Evolutionary conservation across 2,797 vertebrate genomes (phyloP).

Genomic region (Enteromius treurensis): DNA sequence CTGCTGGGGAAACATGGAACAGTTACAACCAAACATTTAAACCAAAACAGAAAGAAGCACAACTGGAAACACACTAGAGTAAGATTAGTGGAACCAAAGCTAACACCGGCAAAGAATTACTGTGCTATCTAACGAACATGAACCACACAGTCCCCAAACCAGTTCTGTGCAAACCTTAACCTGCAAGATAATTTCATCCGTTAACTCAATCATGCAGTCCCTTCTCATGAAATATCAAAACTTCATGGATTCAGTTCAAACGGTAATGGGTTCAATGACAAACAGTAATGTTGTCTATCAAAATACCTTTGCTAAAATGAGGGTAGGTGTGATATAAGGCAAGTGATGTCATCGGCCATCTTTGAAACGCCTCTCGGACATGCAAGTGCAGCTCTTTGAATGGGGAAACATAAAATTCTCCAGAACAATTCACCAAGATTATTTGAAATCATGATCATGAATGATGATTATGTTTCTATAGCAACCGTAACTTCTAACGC

Average conservation of each 20-base stretch:
- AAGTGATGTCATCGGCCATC: not conserved
- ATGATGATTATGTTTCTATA: too few relatives aligned
- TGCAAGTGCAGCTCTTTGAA: not conserved
- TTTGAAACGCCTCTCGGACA: not conserved
- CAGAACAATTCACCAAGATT: not conserved
- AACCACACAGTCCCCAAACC: not conserved
- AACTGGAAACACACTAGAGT: conserved; percentile 2
- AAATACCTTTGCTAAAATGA: not conserved
- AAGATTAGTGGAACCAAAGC: not conserved
- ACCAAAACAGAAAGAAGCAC: not conserved
- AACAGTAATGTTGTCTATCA: not conserved
- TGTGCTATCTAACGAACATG: not conserved
- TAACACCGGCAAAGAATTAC: not conserved
- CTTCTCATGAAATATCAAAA: not conserved
- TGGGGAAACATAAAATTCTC: not conserved
- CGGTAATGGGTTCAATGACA: not conserved
- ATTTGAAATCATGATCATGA: too few relatives aligned
- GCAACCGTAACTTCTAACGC: too few relatives aligned
- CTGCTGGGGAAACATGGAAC: conserved; percentile 73
- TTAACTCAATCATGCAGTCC: not conserved
- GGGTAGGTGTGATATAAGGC: not conserved
- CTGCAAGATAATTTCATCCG: not conserved
- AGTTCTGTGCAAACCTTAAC: not conserved
- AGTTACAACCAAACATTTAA: conserved; percentile 34
- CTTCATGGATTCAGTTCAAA: conserved; percentile 1